Evolutionary conservation across 2,888 invertebrate genomes (phyloP).

Genomic region (Drosophila koepferae): DNA sequence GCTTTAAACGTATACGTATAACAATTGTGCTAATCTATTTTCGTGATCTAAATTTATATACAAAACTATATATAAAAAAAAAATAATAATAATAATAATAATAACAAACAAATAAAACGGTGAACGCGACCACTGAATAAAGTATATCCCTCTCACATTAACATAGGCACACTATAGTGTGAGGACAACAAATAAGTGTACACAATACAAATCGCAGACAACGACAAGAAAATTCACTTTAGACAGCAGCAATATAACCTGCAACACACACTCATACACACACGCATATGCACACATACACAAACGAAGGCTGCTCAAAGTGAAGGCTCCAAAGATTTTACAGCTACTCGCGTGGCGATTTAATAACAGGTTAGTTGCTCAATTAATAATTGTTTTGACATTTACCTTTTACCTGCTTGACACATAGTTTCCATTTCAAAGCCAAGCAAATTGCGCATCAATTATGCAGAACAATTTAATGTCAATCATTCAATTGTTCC

Average conservation of each 20-base stretch:
- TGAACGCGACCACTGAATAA: conserved; percentile 9
- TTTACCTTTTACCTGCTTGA: conserved; percentile 11
- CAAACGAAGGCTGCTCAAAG: neutral
- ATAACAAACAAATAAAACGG: neutral
- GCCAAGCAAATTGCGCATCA: conserved; percentile 52
- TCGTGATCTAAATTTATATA: conserved; percentile 20
- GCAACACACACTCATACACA: conserved; percentile 5
- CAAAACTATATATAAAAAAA: neutral
- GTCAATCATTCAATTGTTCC: conserved; percentile 41
- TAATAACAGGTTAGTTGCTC: conserved; percentile 54
- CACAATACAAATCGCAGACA: conserved; percentile 35
- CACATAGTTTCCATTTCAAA: neutral
- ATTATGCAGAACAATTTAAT: conserved; percentile 73
- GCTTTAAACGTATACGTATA: conserved; percentile 29
- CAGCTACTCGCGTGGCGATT: conserved; percentile 34
- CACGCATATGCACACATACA: conserved; percentile 10
- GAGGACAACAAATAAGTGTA: conserved; percentile 34
- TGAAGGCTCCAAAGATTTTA: conserved; percentile 18
- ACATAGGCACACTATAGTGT: conserved; percentile 10
- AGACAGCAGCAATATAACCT: conserved; percentile 27
- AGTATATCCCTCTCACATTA: conserved; percentile 10
- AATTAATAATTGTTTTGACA: conserved; percentile 40
- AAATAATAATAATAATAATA: too few relatives aligned
- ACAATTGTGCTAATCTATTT: conserved; percentile 12
- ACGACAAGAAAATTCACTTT: conserved; percentile 52